Percentiles rank a stretch among this genome's conserved stretches.
phyloP scores from a whole-genome alignment of 2,888 invertebrate species.

The Sphecodes monilicornis region DNA sequence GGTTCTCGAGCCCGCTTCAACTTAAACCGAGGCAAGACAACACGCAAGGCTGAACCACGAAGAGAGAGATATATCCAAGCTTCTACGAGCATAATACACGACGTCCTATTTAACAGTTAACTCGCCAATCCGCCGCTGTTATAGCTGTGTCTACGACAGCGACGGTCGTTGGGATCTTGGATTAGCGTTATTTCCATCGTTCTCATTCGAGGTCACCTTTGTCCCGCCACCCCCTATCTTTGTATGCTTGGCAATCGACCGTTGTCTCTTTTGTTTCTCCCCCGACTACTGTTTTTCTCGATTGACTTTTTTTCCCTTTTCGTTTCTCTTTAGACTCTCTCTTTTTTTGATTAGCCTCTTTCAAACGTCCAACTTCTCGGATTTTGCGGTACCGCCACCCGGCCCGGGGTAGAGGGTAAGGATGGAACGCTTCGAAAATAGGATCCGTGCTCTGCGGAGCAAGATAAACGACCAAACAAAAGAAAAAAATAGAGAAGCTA shows the following conservation, averaged over 20 bases:
- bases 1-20: slow-evolving; percentile 8
- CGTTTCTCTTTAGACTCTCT: slow-evolving; percentile 4
- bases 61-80: not conserved
- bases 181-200: slow-evolving; percentile 32
- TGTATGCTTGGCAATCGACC: slow-evolving; percentile 10
- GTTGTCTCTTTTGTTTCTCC: slow-evolving; percentile 19
- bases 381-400: slow-evolving; percentile 70
- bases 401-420: slow-evolving; percentile 74
- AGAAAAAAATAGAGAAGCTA: slow-evolving; percentile 64
- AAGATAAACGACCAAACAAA: slow-evolving; percentile 62
- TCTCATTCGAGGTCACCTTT: slow-evolving; percentile 27
- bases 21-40: slow-evolving; percentile 15
- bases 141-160: slow-evolving; percentile 8
- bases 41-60: slow-evolving; percentile 1
- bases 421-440: slow-evolving; percentile 68
- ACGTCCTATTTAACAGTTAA: slow-evolving; percentile 29
- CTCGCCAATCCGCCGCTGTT: slow-evolving; percentile 24
- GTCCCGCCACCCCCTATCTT: slow-evolving; percentile 23
- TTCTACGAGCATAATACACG: not conserved
- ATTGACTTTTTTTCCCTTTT: not conserved
- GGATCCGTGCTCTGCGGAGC: slow-evolving; percentile 69
- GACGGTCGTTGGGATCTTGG: slow-evolving; percentile 14
- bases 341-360: slow-evolving; percentile 12
- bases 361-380: slow-evolving; percentile 38
- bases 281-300: slow-evolving; percentile 14